A percentile compares a stretch with the other conserved stretches of the same genome.
Conservation (phyloP, 2,113 vertebrate species). For the Eulacestoma nigropectus region DNA sequence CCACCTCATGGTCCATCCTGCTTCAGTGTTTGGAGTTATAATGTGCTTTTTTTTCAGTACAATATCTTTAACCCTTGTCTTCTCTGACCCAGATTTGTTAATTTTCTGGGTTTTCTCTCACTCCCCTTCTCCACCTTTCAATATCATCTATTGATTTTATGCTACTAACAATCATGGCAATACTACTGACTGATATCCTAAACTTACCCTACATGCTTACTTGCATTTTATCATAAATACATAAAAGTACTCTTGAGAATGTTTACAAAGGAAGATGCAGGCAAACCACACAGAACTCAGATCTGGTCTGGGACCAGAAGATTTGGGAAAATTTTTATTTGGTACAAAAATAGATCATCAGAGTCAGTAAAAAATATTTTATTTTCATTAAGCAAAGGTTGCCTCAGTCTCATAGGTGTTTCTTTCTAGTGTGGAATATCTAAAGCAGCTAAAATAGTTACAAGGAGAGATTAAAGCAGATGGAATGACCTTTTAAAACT, state of each 20-base stretch:
- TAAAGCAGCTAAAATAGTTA: not conserved
- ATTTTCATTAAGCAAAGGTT: not conserved
- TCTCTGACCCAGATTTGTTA: not conserved
- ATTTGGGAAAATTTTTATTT: not conserved
- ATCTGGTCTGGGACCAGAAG: not conserved
- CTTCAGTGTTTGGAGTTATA: not conserved
- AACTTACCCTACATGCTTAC: not conserved
- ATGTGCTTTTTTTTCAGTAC: not conserved
- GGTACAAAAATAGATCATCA: not conserved
- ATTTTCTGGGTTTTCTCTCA: not conserved
- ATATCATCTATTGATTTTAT: not conserved
- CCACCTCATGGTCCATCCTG: rapidly evolving
- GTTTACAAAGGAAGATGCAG: not conserved
- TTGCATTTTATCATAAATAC: not conserved
- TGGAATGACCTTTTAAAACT: not conserved
- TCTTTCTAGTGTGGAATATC: not conserved
- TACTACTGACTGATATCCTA: not conserved
- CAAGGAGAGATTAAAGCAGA: not conserved
- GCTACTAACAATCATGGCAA: not conserved
- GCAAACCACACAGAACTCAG: not conserved
- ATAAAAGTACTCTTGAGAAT: not conserved
- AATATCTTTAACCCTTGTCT: not conserved
- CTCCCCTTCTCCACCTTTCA: not conserved
- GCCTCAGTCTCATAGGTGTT: not conserved
- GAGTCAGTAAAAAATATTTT: not conserved